Conservation (phyloP, 1,140 invertebrate species). For the Drosophila willistoni region DNA sequence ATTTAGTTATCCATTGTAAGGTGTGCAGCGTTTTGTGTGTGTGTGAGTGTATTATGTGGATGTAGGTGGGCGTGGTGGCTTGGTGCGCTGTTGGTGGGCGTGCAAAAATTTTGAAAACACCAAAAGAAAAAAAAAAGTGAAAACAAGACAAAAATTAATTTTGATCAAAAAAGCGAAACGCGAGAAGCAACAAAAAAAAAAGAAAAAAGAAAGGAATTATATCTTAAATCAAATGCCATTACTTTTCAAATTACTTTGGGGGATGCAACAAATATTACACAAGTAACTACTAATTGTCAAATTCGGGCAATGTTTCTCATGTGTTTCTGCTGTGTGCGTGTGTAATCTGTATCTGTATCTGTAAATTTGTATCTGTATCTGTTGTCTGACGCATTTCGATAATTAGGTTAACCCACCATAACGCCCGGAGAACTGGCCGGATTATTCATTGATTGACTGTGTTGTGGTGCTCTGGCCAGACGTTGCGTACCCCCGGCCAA, state of each 20-base stretch:
- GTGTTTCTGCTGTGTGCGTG: conserved; percentile 56
- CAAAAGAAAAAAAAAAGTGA: conserved; percentile 5
- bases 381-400: too few species aligned
- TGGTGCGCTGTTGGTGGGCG: conserved; percentile 42
- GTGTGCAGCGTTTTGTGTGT: conserved; percentile 34
- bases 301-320: conserved; percentile 17
- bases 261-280: conserved; percentile 31
- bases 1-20: conserved; percentile 45
- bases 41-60: conserved; percentile 20
- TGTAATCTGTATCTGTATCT: conserved; percentile 54
- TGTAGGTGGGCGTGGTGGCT: conserved; percentile 27
- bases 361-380: conserved; percentile 36
- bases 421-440: conserved; percentile 84
- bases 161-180: conserved; percentile 34
- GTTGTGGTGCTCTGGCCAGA: conserved; percentile 33
- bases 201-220: conserved; percentile 1
- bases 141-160: conserved; percentile 12
- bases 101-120: conserved; percentile 31
- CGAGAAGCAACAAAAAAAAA: conserved; percentile 11
- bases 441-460: conserved; percentile 77
- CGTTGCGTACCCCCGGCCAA: conserved; percentile 50
- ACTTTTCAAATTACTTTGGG: conserved; percentile 13
- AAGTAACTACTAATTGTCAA: not conserved
- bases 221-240: conserved; percentile 22
- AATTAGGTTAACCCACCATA: conserved; percentile 88